Percentiles rank a stretch among this genome's conserved stretches.
phyloP scores from a whole-genome alignment of 2,797 vertebrate species.

The Merluccius polli region DNA sequence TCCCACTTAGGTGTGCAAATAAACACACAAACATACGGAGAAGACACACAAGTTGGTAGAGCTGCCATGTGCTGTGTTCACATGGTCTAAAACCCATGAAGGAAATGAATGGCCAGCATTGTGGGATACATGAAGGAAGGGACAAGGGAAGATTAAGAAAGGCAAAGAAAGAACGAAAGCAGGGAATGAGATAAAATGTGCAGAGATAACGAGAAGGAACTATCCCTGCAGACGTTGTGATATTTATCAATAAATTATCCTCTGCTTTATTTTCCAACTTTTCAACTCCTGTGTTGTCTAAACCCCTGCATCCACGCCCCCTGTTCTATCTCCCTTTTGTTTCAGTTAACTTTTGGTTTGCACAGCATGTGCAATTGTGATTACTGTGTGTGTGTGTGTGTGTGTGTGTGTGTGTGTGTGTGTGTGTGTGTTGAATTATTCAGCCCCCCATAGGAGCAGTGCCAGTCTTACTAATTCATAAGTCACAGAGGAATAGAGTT shows the following conservation, averaged over 20 bases:
- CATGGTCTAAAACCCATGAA: neutral
- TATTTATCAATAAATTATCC: conserved; percentile 80
- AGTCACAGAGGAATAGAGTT: conserved; percentile 77
- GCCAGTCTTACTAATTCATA: conserved; percentile 83
- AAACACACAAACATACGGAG: neutral
- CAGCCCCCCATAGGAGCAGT: conserved; percentile 75
- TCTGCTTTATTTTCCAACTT: conserved; percentile 37
- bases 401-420: conserved; percentile 59
- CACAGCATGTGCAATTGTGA: conserved; percentile 51
- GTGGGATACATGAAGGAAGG: conserved; percentile 22
- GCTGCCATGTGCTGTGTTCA: neutral
- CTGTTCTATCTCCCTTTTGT: conserved; percentile 49
- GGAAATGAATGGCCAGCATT: conserved; percentile 16
- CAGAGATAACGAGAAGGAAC: conserved; percentile 39
- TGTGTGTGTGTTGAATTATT: conserved; percentile 79
- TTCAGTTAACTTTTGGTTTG: conserved; percentile 81
- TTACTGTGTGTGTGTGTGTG: conserved; percentile 42
- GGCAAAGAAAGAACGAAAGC: conserved; percentile 2
- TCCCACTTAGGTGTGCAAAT: neutral
- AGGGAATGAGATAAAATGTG: conserved; percentile 19
- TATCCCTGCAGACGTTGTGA: conserved; percentile 68
- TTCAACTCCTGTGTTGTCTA: conserved; percentile 55
- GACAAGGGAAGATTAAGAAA: conserved; percentile 13
- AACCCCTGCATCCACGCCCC: conserved; percentile 34
- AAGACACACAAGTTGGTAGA: neutral